phyloP scores from a whole-genome alignment of 2,888 invertebrate species.

The Clunio marinus region DNA sequence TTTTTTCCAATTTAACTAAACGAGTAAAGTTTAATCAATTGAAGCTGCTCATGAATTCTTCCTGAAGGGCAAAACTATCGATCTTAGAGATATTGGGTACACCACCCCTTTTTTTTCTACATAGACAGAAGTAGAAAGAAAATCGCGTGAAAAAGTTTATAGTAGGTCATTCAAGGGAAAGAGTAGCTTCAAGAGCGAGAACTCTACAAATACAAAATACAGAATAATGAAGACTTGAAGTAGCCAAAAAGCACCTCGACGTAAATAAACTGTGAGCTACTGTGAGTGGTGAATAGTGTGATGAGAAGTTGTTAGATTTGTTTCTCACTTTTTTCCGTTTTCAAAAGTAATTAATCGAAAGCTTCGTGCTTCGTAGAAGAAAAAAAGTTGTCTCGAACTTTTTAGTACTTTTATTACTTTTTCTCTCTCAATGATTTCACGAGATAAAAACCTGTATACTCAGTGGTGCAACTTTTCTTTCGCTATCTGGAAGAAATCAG shows the following conservation, averaged over 20 bases:
- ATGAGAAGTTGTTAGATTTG: neutral
- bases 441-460: neutral
- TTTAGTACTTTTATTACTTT: constrained; percentile 10
- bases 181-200: neutral
- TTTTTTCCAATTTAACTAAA: no score
- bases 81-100: constrained; percentile 15
- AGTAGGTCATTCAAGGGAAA: constrained; percentile 11
- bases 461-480: no score
- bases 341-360: neutral
- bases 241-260: neutral
- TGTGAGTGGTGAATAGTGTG: neutral
- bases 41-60: no score
- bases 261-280: neutral
- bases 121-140: constrained; percentile 16
- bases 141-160: constrained; percentile 15
- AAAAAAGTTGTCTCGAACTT: constrained; percentile 8
- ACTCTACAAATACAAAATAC: neutral
- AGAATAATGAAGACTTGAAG: neutral
- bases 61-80: constrained; percentile 37
- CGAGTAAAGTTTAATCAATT: no score
- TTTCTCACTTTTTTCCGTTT: no score
- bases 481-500: no score
- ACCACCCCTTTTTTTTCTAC: constrained; percentile 14
- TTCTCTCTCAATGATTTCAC: neutral
- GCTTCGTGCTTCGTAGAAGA: neutral